phyloP scores from a whole-genome alignment of 2,888 invertebrate species.

The Theretra japonica region DNA sequence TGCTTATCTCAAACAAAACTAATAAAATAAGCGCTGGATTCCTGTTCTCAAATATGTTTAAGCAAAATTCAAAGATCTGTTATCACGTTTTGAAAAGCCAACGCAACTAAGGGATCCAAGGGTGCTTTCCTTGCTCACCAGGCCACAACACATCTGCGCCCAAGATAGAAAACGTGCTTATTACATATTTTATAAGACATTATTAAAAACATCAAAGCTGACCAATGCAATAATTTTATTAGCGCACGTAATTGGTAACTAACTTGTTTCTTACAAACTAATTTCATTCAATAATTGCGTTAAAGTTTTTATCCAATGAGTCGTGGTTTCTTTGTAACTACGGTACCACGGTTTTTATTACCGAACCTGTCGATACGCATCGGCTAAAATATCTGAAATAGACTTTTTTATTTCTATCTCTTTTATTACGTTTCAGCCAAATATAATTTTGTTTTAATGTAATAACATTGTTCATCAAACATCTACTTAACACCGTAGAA shows the following conservation, averaged over 20 bases:
- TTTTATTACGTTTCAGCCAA: not conserved
- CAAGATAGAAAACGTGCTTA: too few species aligned
- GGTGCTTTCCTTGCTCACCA: too few species aligned
- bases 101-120: too few species aligned
- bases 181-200: too few species aligned
- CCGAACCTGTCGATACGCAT: not conserved
- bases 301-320: constrained; percentile 14
- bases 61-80: too few species aligned
- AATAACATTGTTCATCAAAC: too few species aligned
- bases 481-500: not conserved
- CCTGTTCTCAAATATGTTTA: too few species aligned
- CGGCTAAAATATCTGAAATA: constrained; percentile 24
- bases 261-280: not conserved
- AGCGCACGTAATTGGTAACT: not conserved
- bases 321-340: constrained; percentile 17
- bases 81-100: too few species aligned
- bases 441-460: not conserved
- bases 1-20: too few species aligned
- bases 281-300: constrained; percentile 14
- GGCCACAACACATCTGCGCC: too few species aligned
- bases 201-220: not conserved
- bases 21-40: too few species aligned
- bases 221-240: not conserved
- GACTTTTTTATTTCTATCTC: constrained; percentile 5
- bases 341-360: constrained; percentile 13